Evolutionary conservation across 2,888 invertebrate species (phyloP), one percentile per base, ranked within the genome.

Genomic region (Disparrhopalites patrizii): DNA sequence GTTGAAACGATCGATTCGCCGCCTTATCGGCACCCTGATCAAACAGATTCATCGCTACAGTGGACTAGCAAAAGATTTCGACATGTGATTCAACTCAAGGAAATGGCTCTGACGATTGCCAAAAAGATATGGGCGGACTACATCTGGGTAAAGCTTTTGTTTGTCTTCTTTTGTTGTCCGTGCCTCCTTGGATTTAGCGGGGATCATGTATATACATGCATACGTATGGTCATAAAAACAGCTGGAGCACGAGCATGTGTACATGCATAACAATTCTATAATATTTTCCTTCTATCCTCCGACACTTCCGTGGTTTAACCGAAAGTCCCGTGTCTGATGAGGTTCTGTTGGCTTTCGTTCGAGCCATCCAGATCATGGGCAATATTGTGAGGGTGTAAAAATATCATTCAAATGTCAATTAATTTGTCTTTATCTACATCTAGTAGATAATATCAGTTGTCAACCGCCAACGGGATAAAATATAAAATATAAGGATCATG

Each of bases 81-180:
- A 31, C 89, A 93, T 79, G 81, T 97, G 15, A 94, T 96, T 69
- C 77, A 81, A 23, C 78, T 93, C 52, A 85, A 93, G 75, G 91
- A 95, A 78, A 81, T 85, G 71, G 90, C 90, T 1, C 79, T 94
- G 8, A 79, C 84, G 40, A 83, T 85, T 77, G 92, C 89, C 0
- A 84, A 89, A 72, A 80, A 84, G 71, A 83, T 85, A 62, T 94
- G 94, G 93, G 91, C 93, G 5, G 94, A 96, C 80, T 97, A 85
- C 79, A 78, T 93, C 70, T 88, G 92, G 82, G 93, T 93, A 82
- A 85, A 85, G 20, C n/a, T 18, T 3, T 51, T 4, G 13, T 20
- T 51, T 51, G 8, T 36, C 36, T 10, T 10, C 36, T 36, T 36
- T n/a, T n/a, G n/a, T n/a, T n/a, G n/a, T n/a, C n/a, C n/a, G n/a